Evolutionary conservation across 2,113 vertebrate species (phyloP).

Genomic region (Macrotis lagotis): DNA sequence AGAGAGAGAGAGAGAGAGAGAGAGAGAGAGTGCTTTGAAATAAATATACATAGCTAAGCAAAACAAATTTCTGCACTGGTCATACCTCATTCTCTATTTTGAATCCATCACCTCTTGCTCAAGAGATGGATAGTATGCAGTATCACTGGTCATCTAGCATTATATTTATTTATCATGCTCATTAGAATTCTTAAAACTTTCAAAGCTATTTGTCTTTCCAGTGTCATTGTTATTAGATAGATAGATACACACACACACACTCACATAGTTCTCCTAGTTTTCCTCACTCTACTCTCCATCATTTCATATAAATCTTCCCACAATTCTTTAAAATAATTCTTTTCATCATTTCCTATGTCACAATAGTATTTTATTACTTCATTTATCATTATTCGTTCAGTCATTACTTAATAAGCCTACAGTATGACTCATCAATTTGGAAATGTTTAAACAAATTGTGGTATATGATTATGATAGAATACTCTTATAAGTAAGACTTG

Average conservation of each 20-base stretch:
- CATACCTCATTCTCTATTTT: neutral
- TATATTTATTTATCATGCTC: neutral
- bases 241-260: no score
- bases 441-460: neutral
- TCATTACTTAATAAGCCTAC: neutral
- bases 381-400: neutral
- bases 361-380: neutral
- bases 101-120: neutral
- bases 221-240: neutral
- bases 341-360: neutral
- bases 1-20: neutral
- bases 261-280: neutral
- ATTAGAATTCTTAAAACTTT: neutral
- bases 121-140: neutral
- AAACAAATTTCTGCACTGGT: neutral
- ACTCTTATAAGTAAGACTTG: neutral
- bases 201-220: neutral
- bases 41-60: neutral
- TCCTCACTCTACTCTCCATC: neutral
- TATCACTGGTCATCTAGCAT: neutral
- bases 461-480: neutral
- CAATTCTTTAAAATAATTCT: neutral
- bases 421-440: neutral
- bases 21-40: neutral
- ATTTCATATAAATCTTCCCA: neutral